Evolutionary conservation across 1,140 invertebrate species (phyloP).

Genomic region (Daktulosphaira vitifoliae): DNA sequence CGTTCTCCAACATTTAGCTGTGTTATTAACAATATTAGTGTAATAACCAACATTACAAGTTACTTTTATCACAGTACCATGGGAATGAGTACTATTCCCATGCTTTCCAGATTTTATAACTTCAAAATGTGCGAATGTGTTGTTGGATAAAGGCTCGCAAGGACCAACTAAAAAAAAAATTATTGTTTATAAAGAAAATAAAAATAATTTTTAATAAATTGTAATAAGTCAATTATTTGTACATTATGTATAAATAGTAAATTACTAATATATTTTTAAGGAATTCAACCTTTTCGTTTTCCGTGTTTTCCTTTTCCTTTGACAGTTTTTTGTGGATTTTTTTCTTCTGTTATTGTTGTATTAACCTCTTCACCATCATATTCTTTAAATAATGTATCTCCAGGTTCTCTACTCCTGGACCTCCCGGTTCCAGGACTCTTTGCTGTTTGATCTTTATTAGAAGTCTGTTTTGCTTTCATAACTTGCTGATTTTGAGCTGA

Average conservation of each 20-base stretch:
- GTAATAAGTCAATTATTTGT: no score
- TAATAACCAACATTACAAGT: constrained; percentile 63
- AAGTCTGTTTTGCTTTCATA: constrained; percentile 27
- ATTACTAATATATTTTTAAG: no score
- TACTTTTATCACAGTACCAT: constrained; percentile 40
- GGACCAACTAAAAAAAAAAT: constrained; percentile 38
- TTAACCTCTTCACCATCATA: constrained; percentile 21
- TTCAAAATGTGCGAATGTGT: constrained; percentile 56
- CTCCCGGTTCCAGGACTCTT: constrained; percentile 10
- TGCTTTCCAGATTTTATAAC: constrained; percentile 55
- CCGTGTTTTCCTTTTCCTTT: constrained; percentile 27
- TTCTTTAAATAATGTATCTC: neutral
- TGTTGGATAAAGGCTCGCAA: constrained; percentile 52
- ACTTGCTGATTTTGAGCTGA: constrained; percentile 28
- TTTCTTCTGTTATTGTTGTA: constrained; percentile 5
- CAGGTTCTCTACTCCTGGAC: constrained; percentile 7
- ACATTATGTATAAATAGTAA: no score
- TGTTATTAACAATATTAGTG: constrained; percentile 62
- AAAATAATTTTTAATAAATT: no score
- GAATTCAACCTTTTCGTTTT: constrained; percentile 14
- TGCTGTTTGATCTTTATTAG: constrained; percentile 22
- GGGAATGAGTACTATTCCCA: constrained; percentile 50
- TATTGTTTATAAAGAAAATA: neutral
- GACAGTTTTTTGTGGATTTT: neutral
- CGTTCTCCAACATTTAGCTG: constrained; percentile 65